Conservation (phyloP, 2,113 vertebrate species). For the Myotis lucifugus region DNA sequence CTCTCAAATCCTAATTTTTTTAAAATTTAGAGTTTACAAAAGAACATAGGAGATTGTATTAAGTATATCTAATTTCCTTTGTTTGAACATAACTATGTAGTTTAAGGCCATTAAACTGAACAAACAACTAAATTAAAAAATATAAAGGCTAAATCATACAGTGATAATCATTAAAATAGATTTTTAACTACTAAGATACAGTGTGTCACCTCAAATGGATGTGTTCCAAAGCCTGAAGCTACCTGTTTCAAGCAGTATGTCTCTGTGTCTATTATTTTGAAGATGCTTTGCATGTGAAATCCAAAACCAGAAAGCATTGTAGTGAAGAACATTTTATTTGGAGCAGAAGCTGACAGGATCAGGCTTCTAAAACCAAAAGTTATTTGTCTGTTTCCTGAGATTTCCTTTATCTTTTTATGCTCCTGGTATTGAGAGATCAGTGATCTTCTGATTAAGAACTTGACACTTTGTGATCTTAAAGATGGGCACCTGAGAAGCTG, state of each 20-base stretch:
- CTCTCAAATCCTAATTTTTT: slow-evolving; percentile 77
- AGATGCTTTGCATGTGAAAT: background rate
- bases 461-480: background rate
- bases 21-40: background rate
- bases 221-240: background rate
- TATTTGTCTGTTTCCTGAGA: background rate
- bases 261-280: background rate
- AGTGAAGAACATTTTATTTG: background rate
- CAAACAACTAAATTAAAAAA: background rate
- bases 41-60: background rate
- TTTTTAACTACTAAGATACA: background rate
- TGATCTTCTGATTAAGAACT: background rate
- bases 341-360: background rate
- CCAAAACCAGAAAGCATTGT: background rate
- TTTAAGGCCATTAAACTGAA: background rate
- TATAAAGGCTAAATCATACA: background rate
- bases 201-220: background rate
- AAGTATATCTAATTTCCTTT: background rate
- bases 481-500: background rate
- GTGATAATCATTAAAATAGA: background rate
- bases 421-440: background rate
- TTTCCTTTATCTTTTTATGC: background rate
- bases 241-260: background rate
- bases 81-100: background rate
- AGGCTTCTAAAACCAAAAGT: background rate